A percentile compares a stretch with the other conserved stretches of the same genome.
Conservation (phyloP, 2,113 vertebrate genomes). For the Hylia prasina region DNA sequence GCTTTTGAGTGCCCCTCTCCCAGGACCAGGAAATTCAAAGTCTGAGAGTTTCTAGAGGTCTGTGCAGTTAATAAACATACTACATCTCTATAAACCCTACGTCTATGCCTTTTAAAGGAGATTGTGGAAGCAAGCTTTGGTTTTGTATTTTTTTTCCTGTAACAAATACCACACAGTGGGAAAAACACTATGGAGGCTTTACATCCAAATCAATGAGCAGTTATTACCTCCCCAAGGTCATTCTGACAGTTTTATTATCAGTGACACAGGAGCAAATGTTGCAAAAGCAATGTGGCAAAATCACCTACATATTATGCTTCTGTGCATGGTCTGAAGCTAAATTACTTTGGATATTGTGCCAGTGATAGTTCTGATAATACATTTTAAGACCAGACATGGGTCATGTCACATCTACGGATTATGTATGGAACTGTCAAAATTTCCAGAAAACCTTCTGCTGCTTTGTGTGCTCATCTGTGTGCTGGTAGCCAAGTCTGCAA, state of each 20-base stretch:
- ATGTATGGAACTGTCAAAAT: constrained; percentile 12
- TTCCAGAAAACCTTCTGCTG: constrained; percentile 11
- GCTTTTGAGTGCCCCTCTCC: background rate
- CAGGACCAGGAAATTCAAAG: background rate
- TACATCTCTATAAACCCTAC: background rate
- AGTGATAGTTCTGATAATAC: background rate
- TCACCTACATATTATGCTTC: background rate
- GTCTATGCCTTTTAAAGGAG: background rate
- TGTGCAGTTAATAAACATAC: background rate
- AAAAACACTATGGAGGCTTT: background rate
- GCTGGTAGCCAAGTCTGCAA: background rate
- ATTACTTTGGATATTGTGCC: constrained; percentile 14
- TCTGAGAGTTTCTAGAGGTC: background rate
- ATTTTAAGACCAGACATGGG: background rate
- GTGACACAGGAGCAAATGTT: constrained; percentile 20
- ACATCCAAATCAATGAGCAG: constrained; percentile 32
- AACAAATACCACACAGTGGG: background rate
- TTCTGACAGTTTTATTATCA: constrained; percentile 19
- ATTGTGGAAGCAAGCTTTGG: background rate
- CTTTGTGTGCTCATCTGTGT: background rate
- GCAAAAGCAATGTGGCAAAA: constrained; percentile 25
- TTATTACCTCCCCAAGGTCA: constrained; percentile 47
- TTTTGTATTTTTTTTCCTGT: background rate
- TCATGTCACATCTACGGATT: background rate
- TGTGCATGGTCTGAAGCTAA: background rate